Percentiles rank a stretch among this genome's conserved stretches.
Evolutionary conservation across 2,797 vertebrate genomes (phyloP).

Genomic region (Takifugu ocellatus): DNA sequence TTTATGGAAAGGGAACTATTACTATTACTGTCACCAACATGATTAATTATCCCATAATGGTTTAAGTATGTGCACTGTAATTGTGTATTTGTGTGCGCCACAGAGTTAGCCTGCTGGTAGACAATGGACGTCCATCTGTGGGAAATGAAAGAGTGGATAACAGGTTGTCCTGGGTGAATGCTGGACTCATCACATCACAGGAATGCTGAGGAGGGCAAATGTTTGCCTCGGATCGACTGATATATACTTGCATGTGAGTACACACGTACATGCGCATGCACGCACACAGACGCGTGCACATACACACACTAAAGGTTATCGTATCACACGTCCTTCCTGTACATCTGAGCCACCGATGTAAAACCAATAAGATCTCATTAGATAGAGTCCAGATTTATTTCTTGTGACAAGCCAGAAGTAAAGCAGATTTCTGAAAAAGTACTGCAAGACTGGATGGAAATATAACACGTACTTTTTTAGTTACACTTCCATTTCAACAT

Average conservation of each 20-base stretch:
- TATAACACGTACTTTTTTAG: background rate
- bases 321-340: slow-evolving; percentile 4
- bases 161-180: slow-evolving; percentile 67
- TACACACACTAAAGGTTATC: slow-evolving; percentile 26
- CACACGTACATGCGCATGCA: slow-evolving; percentile 13
- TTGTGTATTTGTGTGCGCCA: slow-evolving; percentile 16
- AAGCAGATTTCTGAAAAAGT: background rate
- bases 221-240: slow-evolving; percentile 63
- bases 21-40: too few relatives aligned
- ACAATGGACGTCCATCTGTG: slow-evolving; percentile 69
- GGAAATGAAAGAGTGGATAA: slow-evolving; percentile 71
- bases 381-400: background rate
- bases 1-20: too few relatives aligned
- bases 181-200: slow-evolving; percentile 73
- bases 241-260: slow-evolving; percentile 27
- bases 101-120: slow-evolving; percentile 19
- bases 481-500: too few relatives aligned
- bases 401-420: background rate
- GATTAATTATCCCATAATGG: too few relatives aligned
- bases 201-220: slow-evolving; percentile 72
- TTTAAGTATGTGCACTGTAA: slow-evolving; percentile 2
- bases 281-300: slow-evolving; percentile 6
- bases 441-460: background rate
- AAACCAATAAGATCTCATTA: background rate
- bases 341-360: slow-evolving; percentile 3